Base-by-base conservation (phyloP, 2,888 invertebrate genomes). In the Agrotis clavis region DNA sequence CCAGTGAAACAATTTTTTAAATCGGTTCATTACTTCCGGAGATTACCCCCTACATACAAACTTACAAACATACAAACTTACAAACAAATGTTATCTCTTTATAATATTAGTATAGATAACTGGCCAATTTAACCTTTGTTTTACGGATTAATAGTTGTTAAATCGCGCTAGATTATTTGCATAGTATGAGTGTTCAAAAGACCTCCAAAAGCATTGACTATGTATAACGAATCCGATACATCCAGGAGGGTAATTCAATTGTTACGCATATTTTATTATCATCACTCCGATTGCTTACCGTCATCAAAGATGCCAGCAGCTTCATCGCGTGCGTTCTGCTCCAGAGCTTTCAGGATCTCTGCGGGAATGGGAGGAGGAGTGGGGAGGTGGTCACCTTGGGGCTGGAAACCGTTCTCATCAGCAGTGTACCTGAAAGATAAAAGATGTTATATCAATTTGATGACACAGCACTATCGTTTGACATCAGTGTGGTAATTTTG, bases 261-360 rank as follows among this genome's bases (percentile, higher is more conserved):
- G 35, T 18, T 3, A 14, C 57, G 25, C 57, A 57, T n/a, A 6
- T 57, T n/a, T 57, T 41, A 41, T n/a, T 35, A n/a, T 14, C n/a
- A 35, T 57, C n/a, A 56, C 30, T 35, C 1, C 5, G 56, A 25
- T 48, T 21, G 19, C 75, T 80, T 82, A 96, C 96, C 96, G 86
- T 96, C 95, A 69, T 96, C 95, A 67, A 88, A 94, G 65, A 95
- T 94, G 4, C 95, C 96, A 73, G 94, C 93, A 6, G 95, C 96
- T 73, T 95, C 95, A 67, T 95, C 96, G 2, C 93, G 91, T 0
- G 95, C 95, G 68, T 95, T 96, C 85, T 94, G 94, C 68, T 95
- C 95, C 75, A 96, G 73, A 73, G 95, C 93, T 80, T 89, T 92
- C 73, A 94, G 84, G 74, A 95, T 95, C 79, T 95, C 96, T 81